A percentile compares a stretch with the other conserved stretches of the same genome.
Evolutionary conservation across 2,888 invertebrate genomes (phyloP).

Genomic region (Melanchra persicariae): DNA sequence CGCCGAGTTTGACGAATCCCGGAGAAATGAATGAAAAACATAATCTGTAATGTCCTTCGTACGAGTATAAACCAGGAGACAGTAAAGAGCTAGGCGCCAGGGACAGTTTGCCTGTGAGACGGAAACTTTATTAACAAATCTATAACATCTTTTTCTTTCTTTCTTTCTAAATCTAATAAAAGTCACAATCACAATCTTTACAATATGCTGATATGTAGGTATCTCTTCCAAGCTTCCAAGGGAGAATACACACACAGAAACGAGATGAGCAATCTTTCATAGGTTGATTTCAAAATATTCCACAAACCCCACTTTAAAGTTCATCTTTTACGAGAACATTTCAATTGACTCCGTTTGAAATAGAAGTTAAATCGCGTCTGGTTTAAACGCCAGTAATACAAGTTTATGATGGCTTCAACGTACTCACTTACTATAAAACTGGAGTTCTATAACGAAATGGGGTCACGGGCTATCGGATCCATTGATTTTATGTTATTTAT

Average conservation of each 20-base stretch:
- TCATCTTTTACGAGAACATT: constrained; percentile 48
- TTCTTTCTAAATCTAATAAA: no score
- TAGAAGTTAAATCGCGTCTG: constrained; percentile 49
- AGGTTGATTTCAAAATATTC: constrained; percentile 33
- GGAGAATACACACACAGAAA: not conserved
- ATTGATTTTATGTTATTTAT: constrained; percentile 49
- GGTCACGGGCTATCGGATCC: constrained; percentile 48
- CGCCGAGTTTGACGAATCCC: no score
- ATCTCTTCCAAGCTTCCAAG: no score
- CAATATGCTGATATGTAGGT: no score
- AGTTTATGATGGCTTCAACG: constrained; percentile 56
- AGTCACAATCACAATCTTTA: no score
- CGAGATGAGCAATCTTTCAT: not conserved
- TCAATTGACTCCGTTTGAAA: constrained; percentile 47
- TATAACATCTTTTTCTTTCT: no score
- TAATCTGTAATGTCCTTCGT: no score
- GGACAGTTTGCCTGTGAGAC: no score
- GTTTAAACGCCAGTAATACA: constrained; percentile 46
- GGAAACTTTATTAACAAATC: no score
- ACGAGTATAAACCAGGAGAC: no score
- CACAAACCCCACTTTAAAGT: constrained; percentile 21
- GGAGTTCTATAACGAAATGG: constrained; percentile 40
- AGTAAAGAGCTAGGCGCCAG: no score
- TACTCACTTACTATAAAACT: constrained; percentile 37
- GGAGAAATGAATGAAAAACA: no score